Evolutionary conservation across 2,113 vertebrate species (phyloP), one percentile per base, ranked within the genome.

Genomic region (Urocitellus parryii): DNA sequence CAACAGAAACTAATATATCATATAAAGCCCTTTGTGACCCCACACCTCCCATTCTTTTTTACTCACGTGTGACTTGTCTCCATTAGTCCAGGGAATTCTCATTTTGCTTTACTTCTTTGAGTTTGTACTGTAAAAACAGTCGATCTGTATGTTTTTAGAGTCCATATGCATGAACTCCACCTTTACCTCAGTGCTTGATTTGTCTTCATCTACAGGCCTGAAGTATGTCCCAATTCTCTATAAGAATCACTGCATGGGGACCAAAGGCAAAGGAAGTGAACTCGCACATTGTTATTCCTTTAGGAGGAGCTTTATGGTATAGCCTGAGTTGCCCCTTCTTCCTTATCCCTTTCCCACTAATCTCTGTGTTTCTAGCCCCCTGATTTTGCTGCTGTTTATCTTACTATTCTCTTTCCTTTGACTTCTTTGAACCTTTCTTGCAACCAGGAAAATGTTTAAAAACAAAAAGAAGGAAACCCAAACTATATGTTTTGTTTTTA

Each of bases 371-470:
- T 94, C n/a, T 37, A 70, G 67, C 45, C 25, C 77, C 34, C 39
- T 39, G 42, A 8, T 39, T 34, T 0, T 63, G 61, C 61, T 56
- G 25, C 8, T 88, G 53, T 82, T 70, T 12, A 29, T 67, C 34
- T 34, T 79, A 8, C n/a, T 76, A n/a, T 48, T 80, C 13, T n/a
- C 11, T 34, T 32, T 42, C 70, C 58, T 22, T 93, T 91, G 17
- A 45, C 7, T 91, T 67, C 29, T 63, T 94, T 84, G 72, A 88
- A 63, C 3, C 8, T 89, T 86, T 85, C 61, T 87, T 95, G 65
- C 4, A 67, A 42, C 48, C 53, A 67, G 73, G 24, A 51, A 94
- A 81, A 56, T 76, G 16, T 56, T 79, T 61, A 18, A 70, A 90
- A 95, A 74, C 14, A 92, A 68, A 5, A 13, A 48, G 48, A 70